Evolutionary conservation across 2,113 vertebrate genomes (phyloP).

Genomic region (Zosterops borbonicus): DNA sequence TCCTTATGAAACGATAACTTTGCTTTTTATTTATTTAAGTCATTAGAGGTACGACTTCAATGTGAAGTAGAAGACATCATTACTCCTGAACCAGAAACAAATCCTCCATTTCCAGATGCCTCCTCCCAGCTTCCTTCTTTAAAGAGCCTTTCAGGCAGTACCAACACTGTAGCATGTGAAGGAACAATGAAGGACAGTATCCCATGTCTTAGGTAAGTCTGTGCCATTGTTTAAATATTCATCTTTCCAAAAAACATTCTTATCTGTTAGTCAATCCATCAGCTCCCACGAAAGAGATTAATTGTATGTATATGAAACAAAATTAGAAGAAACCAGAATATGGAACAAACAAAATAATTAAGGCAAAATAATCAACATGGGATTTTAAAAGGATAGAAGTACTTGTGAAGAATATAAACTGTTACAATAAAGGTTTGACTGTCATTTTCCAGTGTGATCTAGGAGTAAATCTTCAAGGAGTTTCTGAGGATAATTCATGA

Average conservation of each 20-base stretch:
- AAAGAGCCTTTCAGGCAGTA: slow-evolving; percentile 84
- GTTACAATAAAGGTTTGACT: not conserved
- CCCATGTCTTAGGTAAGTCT: slow-evolving; percentile 88
- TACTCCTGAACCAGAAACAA: slow-evolving; percentile 90
- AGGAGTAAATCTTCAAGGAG: not conserved
- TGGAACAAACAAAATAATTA: not conserved
- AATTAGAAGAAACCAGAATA: not conserved
- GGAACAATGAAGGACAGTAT: slow-evolving; percentile 83
- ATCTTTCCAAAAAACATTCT: not conserved
- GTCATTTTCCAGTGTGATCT: not conserved
- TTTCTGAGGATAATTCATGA: not conserved
- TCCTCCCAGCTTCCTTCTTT: slow-evolving; percentile 84
- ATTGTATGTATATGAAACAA: not conserved
- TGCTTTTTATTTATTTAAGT: slow-evolving; percentile 75
- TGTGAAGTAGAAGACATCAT: slow-evolving; percentile 91
- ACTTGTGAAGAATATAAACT: not conserved
- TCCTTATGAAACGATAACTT: slow-evolving; percentile 14
- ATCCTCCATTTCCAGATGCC: slow-evolving; percentile 83
- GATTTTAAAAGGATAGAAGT: not conserved
- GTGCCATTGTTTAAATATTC: not conserved
- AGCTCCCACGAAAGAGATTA: not conserved
- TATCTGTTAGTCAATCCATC: not conserved
- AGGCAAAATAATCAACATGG: not conserved
- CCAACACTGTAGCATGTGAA: slow-evolving; percentile 83
- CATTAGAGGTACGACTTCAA: slow-evolving; percentile 90